Conservation (phyloP, 1,140 invertebrate species). For the Triops cancriformis region DNA sequence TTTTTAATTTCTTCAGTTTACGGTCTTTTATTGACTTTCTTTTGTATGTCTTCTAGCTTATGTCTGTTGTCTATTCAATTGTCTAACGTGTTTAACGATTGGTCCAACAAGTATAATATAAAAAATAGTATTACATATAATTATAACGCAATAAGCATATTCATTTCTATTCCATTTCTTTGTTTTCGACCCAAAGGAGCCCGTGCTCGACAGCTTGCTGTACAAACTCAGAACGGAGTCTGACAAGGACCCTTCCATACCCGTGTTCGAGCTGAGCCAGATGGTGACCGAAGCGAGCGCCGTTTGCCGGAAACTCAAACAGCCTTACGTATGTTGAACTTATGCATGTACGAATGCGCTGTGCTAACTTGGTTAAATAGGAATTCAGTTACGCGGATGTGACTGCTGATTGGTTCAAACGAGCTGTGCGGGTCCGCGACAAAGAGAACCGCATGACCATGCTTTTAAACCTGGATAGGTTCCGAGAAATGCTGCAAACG, state of each 20-base stretch:
- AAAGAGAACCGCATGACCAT: neutral
- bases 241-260: neutral
- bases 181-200: neutral
- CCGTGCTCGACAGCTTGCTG: neutral
- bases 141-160: too few species aligned
- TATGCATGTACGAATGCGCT: neutral
- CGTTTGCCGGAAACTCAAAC: conserved; percentile 2
- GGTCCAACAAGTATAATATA: too few species aligned
- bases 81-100: too few species aligned
- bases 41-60: too few species aligned
- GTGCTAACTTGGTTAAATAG: neutral
- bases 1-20: too few species aligned
- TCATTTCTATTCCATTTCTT: too few species aligned
- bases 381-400: neutral
- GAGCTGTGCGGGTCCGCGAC: neutral
- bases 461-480: neutral
- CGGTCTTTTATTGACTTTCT: too few species aligned
- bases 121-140: too few species aligned
- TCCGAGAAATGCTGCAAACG: neutral
- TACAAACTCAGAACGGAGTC: neutral
- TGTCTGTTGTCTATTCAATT: too few species aligned
- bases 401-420: neutral
- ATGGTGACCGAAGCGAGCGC: conserved; percentile 18
- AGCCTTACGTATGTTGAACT: neutral
- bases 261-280: neutral